A percentile compares a stretch with the other conserved stretches of the same genome.
These are phyloP conservation scores for Choloepus didactylus DNA, from an alignment of 2,797 vertebrate genomes.

Conservation along the genomic window DNA sequence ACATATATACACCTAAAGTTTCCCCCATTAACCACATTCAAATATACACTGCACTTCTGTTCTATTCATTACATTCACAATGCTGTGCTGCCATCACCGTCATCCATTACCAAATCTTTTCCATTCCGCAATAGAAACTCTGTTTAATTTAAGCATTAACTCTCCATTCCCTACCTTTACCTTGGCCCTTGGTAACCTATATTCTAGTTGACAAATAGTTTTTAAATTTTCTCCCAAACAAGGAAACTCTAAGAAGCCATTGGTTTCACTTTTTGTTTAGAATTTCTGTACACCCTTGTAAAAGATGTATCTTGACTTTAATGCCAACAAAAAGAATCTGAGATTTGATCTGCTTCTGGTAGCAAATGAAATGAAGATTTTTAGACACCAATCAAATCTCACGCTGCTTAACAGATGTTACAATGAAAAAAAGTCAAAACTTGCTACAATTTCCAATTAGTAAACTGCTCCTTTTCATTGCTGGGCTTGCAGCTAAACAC, in stretches of 20 bases:
- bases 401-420: slow-evolving; percentile 79
- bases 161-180: no score
- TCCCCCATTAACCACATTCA: no score
- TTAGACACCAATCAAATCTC: slow-evolving; percentile 76
- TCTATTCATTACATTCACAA: no score
- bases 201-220: neutral
- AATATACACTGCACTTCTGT: no score
- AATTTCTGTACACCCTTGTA: slow-evolving; percentile 48
- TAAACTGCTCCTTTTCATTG: slow-evolving; percentile 69
- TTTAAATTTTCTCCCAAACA: slow-evolving; percentile 46
- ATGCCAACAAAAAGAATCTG: slow-evolving; percentile 42
- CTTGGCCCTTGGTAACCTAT: no score
- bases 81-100: no score
- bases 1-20: no score
- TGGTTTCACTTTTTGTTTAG: slow-evolving; percentile 48
- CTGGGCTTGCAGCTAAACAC: slow-evolving; percentile 59
- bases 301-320: slow-evolving; percentile 68
- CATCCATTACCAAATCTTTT: no score
- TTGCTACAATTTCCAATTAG: slow-evolving; percentile 78
- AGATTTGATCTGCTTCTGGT: slow-evolving; percentile 73
- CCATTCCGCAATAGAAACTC: no score
- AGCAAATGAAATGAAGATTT: slow-evolving; percentile 69
- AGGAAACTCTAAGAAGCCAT: slow-evolving; percentile 40
- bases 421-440: slow-evolving; percentile 76
- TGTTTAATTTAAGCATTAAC: no score